Conservation (phyloP, 2,113 vertebrate species). For the Theropithecus gelada region DNA sequence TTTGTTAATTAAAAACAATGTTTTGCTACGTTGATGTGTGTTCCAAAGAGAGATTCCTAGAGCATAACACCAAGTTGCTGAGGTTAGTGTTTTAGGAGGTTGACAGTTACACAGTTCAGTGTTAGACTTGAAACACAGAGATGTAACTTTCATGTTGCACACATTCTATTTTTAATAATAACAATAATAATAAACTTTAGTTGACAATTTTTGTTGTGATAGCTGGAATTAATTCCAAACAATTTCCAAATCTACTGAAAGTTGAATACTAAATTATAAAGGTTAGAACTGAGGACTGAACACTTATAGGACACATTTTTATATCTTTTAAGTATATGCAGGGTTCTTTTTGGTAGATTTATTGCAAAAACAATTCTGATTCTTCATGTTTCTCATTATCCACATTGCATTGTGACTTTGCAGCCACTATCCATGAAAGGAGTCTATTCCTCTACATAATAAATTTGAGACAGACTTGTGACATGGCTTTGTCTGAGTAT, state of each 20-base stretch:
- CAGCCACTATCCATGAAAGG: neutral
- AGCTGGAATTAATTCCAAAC: neutral
- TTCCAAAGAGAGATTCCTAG: slow-evolving; percentile 12
- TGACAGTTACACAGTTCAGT: neutral
- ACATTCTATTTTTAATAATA: neutral
- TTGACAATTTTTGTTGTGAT: neutral
- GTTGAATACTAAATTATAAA: neutral
- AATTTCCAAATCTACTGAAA: neutral
- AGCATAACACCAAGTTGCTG: slow-evolving; percentile 16
- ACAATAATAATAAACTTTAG: neutral
- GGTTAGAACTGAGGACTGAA: neutral
- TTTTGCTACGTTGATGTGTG: slow-evolving; percentile 45
- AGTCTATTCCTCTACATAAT: neutral
- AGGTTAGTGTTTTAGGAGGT: slow-evolving; percentile 22
- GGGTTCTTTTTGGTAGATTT: neutral
- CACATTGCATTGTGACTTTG: neutral
- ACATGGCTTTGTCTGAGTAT: neutral
- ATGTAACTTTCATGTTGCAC: neutral
- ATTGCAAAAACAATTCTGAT: neutral
- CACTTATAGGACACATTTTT: neutral
- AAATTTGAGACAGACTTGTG: neutral
- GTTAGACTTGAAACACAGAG: neutral
- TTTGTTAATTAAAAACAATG: slow-evolving; percentile 56
- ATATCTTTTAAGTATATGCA: neutral
- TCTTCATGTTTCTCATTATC: neutral